phyloP scores from a whole-genome alignment of 2,797 vertebrate species.

The Galago senegalensis region DNA sequence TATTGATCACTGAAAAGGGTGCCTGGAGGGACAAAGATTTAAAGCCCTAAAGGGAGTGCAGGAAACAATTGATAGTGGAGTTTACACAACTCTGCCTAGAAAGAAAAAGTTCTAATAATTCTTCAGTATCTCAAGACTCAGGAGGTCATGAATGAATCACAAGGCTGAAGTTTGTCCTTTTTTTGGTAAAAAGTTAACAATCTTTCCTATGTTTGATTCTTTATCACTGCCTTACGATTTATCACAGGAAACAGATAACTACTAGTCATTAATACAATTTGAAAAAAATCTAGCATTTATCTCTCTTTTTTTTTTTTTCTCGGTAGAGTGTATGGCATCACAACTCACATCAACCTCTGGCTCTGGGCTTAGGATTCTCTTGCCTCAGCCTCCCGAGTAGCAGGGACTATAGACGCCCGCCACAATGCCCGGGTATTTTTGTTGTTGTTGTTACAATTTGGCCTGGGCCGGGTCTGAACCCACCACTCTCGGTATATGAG shows the following conservation, averaged over 20 bases:
- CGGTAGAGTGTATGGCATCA: no score
- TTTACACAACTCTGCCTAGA: neutral
- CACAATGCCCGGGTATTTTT: no score
- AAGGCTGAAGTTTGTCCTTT: neutral
- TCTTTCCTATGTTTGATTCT: constrained; percentile 1
- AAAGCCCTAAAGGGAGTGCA: neutral
- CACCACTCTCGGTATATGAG: no score
- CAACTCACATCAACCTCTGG: no score
- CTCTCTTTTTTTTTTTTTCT: no score
- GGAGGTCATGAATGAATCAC: neutral
- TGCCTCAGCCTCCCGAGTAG: no score
- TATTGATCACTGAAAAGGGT: neutral
- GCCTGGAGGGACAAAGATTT: constrained; percentile 29
- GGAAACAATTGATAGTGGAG: neutral
- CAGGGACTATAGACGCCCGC: no score
- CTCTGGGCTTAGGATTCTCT: no score
- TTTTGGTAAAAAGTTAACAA: neutral
- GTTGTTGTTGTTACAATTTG: no score
- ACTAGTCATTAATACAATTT: neutral
- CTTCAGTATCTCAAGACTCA: neutral
- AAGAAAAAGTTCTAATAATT: constrained; percentile 22
- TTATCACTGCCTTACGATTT: neutral
- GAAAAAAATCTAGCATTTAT: neutral
- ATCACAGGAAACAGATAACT: neutral
- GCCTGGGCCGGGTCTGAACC: no score